Conservation (phyloP, 2,888 invertebrate species). For the Acrocyrtus sp. region DNA sequence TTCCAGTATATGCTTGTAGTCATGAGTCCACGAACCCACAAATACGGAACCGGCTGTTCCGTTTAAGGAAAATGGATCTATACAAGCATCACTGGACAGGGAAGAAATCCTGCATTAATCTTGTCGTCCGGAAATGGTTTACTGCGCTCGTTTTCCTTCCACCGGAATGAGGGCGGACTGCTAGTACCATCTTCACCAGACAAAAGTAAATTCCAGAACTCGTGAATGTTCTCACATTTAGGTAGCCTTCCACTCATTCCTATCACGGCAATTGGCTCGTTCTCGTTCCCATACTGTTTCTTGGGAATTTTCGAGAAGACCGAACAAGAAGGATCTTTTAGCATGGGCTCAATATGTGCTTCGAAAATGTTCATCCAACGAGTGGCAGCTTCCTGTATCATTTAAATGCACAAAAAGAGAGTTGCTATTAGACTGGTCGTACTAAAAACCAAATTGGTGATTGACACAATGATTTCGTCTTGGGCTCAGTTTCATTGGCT, state of each 20-base stretch:
- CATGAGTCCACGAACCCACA: constrained; percentile 13
- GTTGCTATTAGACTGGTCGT: too few relatives aligned
- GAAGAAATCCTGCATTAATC: constrained; percentile 23
- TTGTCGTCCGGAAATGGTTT: neutral
- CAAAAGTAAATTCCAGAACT: constrained; percentile 14
- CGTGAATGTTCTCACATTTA: neutral
- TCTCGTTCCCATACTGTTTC: neutral
- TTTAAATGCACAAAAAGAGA: too few relatives aligned
- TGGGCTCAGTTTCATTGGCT: too few relatives aligned
- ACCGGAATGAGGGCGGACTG: neutral
- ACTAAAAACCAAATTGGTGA: too few relatives aligned
- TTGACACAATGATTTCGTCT: too few relatives aligned
- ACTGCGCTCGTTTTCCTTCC: constrained; percentile 1
- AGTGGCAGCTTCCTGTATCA: too few relatives aligned
- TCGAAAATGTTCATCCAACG: too few relatives aligned
- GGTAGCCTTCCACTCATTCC: constrained; percentile 21
- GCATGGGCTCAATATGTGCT: too few relatives aligned
- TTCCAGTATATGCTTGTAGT: constrained; percentile 5
- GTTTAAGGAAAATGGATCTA: neutral
- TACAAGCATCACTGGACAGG: neutral
- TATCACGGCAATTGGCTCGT: constrained; percentile 13
- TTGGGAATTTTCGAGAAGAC: too few relatives aligned
- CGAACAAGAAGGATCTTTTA: too few relatives aligned
- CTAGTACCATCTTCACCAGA: neutral
- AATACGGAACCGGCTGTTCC: neutral